phyloP scores from a whole-genome alignment of 2,888 invertebrate species.

The Drosophila mimetica region DNA sequence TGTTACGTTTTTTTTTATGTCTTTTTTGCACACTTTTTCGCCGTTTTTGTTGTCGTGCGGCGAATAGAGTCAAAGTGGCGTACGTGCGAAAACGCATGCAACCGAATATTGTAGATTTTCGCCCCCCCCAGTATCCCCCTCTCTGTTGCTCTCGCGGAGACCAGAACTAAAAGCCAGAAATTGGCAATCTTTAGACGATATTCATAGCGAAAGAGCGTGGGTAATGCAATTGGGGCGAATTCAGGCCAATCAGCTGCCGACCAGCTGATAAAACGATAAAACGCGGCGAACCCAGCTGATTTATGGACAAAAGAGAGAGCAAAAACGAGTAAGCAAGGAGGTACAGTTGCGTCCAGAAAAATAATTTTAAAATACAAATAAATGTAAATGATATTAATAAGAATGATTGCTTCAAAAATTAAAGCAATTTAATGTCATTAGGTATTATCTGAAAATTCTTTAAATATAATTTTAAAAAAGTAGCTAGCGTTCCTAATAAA shows the following conservation, averaged over 20 bases:
- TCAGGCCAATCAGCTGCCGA: slow-evolving; percentile 35
- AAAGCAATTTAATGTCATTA: no score
- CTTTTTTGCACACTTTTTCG: slow-evolving; percentile 16
- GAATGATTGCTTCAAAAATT: no score
- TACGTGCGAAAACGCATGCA: slow-evolving; percentile 84
- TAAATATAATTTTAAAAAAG: no score
- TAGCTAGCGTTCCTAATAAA: no score
- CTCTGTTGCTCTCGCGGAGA: slow-evolving; percentile 6
- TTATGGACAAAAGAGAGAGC: neutral
- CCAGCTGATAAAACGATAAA: slow-evolving; percentile 28
- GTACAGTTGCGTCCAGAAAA: slow-evolving; percentile 3
- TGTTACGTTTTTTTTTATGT: slow-evolving; percentile 20
- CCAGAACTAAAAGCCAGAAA: slow-evolving; percentile 38
- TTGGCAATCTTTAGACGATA: slow-evolving; percentile 23
- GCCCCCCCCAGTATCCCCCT: slow-evolving; percentile 20
- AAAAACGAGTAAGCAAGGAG: neutral
- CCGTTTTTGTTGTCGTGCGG: slow-evolving; percentile 34
- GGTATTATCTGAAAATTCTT: no score
- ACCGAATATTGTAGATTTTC: slow-evolving; percentile 56
- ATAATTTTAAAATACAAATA: neutral
- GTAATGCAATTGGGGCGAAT: slow-evolving; percentile 16
- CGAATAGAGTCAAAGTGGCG: slow-evolving; percentile 73
- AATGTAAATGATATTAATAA: no score
- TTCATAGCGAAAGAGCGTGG: slow-evolving; percentile 7
- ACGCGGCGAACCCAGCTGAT: slow-evolving; percentile 26